Conservation (phyloP, 2,113 vertebrate species). For the Trochalopteron elliotii region DNA sequence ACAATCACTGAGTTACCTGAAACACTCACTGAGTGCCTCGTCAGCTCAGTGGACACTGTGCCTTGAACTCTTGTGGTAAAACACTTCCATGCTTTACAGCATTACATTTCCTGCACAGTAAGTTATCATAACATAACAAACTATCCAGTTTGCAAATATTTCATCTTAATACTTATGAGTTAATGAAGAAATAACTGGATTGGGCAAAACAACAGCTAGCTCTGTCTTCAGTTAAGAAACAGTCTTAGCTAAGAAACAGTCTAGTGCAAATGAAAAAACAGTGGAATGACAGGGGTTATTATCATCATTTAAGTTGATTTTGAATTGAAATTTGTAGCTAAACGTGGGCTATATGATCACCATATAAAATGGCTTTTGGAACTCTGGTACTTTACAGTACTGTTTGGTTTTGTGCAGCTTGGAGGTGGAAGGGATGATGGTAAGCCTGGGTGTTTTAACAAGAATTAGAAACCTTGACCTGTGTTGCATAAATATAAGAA, state of each 20-base stretch:
- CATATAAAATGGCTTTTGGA: neutral
- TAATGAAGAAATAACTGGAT: neutral
- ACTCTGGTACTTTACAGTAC: neutral
- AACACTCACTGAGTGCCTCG: neutral
- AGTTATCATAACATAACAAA: neutral
- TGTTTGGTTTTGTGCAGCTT: neutral
- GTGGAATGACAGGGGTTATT: neutral
- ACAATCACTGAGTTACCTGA: neutral
- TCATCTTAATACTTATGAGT: neutral
- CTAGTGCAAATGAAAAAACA: neutral
- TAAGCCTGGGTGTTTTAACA: neutral
- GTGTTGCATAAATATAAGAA: neutral
- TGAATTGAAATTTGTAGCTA: neutral
- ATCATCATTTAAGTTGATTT: neutral
- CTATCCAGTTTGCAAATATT: neutral
- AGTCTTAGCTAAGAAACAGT: neutral
- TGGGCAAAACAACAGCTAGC: neutral
- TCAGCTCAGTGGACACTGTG: neutral
- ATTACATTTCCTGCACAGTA: neutral
- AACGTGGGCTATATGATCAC: neutral
- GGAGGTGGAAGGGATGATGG: neutral
- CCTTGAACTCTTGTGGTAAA: neutral
- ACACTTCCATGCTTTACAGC: neutral
- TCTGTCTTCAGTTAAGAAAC: neutral
- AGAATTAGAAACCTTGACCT: neutral